Evolutionary conservation across 1,140 invertebrate genomes (phyloP).

Genomic region (Acyrthosiphon pisum): DNA sequence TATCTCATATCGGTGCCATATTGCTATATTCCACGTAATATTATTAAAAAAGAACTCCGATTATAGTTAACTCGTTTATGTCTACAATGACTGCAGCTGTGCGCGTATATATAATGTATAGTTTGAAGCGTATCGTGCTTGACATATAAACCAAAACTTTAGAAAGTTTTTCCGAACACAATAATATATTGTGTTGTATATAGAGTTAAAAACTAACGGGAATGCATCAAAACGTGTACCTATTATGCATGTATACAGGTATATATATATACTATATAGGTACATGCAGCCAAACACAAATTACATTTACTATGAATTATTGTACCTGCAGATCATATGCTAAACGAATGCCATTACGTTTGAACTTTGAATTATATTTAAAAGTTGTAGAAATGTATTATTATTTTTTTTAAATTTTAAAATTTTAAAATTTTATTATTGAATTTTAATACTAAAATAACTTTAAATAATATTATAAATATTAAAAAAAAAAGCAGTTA

Average conservation of each 20-base stretch:
- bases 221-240: not conserved
- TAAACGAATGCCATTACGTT: too few species aligned
- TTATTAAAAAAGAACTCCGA: not conserved
- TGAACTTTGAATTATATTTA: too few species aligned
- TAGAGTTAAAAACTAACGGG: not conserved
- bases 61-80: not conserved
- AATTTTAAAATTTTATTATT: too few species aligned
- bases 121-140: not conserved
- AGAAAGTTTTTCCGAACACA: not conserved
- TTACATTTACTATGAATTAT: not conserved
- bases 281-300: not conserved
- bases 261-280: too few species aligned
- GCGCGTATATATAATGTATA: not conserved
- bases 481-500: too few species aligned
- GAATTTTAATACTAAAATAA: too few species aligned
- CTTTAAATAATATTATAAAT: too few species aligned
- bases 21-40: not conserved
- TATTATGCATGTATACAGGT: too few species aligned
- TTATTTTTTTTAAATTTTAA: too few species aligned
- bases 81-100: not conserved
- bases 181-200: not conserved
- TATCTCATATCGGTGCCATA: slow-evolving; percentile 16
- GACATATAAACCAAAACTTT: not conserved
- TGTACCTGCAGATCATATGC: not conserved
- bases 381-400: too few species aligned